These are phyloP conservation scores for Halcyon badia DNA, from an alignment of 2,797 vertebrate species.

Conservation along the genomic window DNA sequence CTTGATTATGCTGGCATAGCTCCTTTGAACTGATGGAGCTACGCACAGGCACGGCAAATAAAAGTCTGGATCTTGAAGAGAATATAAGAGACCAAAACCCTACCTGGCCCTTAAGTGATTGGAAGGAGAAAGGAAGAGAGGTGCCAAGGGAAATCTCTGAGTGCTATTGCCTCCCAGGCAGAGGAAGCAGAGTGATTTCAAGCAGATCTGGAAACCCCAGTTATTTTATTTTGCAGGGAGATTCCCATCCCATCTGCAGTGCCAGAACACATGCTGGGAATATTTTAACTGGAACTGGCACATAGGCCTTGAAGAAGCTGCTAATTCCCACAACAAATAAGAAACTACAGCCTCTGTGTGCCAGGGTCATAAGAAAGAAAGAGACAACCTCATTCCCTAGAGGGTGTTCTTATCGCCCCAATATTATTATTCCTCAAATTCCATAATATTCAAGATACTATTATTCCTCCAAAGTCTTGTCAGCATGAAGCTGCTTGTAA, in stretches of 20 bases:
- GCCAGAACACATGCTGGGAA: slow-evolving; percentile 38
- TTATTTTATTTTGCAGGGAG: slow-evolving; percentile 42
- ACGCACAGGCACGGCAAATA: background rate
- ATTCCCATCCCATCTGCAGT: slow-evolving; percentile 28
- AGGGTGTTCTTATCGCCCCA: slow-evolving; percentile 41
- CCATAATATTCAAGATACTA: slow-evolving; percentile 58
- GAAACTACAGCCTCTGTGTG: background rate
- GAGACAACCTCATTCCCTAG: slow-evolving; percentile 18
- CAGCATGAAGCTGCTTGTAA: slow-evolving; percentile 64
- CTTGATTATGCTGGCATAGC: background rate
- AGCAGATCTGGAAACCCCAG: slow-evolving; percentile 7
- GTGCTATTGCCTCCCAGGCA: background rate
- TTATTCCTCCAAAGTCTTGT: slow-evolving; percentile 57
- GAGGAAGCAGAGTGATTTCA: background rate
- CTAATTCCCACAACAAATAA: background rate
- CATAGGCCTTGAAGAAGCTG: background rate
- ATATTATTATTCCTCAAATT: slow-evolving; percentile 64
- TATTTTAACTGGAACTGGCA: slow-evolving; percentile 34
- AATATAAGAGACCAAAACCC: background rate
- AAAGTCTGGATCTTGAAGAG: background rate
- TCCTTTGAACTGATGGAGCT: background rate
- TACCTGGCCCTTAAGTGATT: background rate
- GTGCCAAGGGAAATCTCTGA: slow-evolving; percentile 18
- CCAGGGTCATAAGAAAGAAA: background rate
- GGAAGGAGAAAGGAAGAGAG: background rate